Evolutionary conservation across 2,888 invertebrate species (phyloP).

Genomic region (Phorcus lineatus): DNA sequence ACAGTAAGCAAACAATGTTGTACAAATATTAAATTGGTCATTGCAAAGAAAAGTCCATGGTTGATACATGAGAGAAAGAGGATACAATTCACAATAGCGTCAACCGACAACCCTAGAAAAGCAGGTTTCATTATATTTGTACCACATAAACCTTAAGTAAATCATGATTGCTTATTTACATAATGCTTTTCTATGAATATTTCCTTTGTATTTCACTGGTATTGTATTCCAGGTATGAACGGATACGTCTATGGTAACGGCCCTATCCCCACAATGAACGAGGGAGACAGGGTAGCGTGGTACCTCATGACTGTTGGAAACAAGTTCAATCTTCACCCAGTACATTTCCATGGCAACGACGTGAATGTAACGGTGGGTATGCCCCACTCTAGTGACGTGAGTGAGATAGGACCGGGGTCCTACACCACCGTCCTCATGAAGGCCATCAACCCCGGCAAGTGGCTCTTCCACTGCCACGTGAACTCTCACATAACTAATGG

Average conservation of each 20-base stretch:
- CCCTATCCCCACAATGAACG: slow-evolving; percentile 47
- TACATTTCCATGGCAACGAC: slow-evolving; percentile 64
- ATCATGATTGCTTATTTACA: no score
- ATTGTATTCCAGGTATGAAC: slow-evolving; percentile 38
- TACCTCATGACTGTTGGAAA: slow-evolving; percentile 54
- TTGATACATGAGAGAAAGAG: no score
- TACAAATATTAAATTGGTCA: neutral
- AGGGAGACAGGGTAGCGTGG: slow-evolving; percentile 52
- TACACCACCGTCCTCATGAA: slow-evolving; percentile 37
- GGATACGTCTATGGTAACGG: slow-evolving; percentile 51
- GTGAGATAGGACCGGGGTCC: neutral
- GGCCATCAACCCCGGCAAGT: slow-evolving; percentile 28
- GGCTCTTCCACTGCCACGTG: slow-evolving; percentile 37
- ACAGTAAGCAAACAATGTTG: neutral
- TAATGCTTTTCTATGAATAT: no score
- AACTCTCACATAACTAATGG: slow-evolving; percentile 31
- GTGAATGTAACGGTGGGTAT: neutral
- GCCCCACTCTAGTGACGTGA: neutral
- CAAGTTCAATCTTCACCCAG: slow-evolving; percentile 54
- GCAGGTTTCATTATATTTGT: no score
- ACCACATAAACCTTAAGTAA: no score
- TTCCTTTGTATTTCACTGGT: no score
- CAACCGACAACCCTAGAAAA: no score
- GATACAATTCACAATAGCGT: no score
- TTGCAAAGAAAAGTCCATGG: no score